Conservation (phyloP, 2,113 vertebrate genomes). For the Campylomormyrus tamandua region DNA sequence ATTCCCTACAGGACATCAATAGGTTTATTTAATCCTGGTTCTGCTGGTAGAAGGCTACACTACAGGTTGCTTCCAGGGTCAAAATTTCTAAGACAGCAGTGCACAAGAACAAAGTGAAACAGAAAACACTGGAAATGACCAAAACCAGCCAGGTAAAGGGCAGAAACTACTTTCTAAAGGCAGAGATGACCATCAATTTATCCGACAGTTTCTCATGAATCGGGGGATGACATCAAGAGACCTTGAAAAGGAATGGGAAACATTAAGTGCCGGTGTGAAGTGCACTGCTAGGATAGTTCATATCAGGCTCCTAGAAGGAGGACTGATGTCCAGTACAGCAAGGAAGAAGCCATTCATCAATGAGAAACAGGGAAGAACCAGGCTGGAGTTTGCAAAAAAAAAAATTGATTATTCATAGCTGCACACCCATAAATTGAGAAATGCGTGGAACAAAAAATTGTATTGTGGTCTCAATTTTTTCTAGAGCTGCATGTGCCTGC, state of each 20-base stretch:
- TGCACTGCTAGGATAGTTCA: neutral
- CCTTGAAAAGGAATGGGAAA: neutral
- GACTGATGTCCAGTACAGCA: neutral
- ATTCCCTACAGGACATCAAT: slow-evolving; percentile 44
- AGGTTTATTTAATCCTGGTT: neutral
- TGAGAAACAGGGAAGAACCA: neutral
- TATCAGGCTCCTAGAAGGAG: neutral
- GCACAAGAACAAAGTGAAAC: neutral
- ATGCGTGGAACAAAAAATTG: neutral
- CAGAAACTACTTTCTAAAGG: neutral
- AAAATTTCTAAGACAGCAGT: neutral
- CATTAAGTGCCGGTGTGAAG: neutral
- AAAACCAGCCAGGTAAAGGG: neutral
- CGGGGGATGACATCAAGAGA: neutral
- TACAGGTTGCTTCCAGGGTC: neutral
- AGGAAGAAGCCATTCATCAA: neutral
- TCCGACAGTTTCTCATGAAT: neutral
- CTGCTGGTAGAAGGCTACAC: neutral
- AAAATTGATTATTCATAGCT: too few species aligned
- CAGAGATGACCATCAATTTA: neutral
- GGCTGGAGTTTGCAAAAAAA: neutral
- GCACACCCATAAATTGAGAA: neutral
- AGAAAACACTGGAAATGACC: neutral
- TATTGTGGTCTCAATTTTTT: neutral
- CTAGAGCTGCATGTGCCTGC: neutral